These are phyloP conservation scores for Fistularia tabacaria DNA, from an alignment of 2,797 vertebrate species.

Conservation along the genomic window DNA sequence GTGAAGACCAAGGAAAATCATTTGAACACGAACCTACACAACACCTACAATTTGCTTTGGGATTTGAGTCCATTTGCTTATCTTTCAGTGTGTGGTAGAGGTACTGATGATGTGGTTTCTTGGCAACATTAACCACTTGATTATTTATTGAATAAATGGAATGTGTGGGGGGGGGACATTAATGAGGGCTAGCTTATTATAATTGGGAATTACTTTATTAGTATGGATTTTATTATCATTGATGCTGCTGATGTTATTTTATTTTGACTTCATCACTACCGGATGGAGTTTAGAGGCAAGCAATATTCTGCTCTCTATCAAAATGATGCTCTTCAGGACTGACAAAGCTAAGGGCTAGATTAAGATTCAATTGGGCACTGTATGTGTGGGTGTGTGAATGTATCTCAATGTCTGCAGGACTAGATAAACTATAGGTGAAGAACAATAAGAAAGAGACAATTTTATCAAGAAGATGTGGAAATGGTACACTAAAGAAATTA, in stretches of 20 bases:
- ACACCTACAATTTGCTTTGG: constrained; percentile 36
- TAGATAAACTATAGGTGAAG: too few species aligned
- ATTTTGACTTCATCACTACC: constrained; percentile 40
- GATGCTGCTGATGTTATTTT: constrained; percentile 54
- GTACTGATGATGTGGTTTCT: constrained; percentile 68
- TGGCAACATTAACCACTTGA: constrained; percentile 72
- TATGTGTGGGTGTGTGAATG: constrained; percentile 26
- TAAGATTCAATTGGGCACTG: constrained; percentile 28
- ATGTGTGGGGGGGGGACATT: constrained; percentile 1
- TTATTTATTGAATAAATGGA: constrained; percentile 62
- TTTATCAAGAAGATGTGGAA: too few species aligned
- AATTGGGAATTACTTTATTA: constrained; percentile 52
- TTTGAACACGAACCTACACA: constrained; percentile 34
- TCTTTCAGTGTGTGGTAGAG: constrained; percentile 59
- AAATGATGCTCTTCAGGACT: constrained; percentile 36
- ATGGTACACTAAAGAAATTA: too few species aligned
- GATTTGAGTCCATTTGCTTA: constrained; percentile 44
- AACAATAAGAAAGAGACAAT: too few species aligned
- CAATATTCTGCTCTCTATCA: constrained; percentile 44
- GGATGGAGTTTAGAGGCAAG: constrained; percentile 42
- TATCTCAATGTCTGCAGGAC: too few species aligned
- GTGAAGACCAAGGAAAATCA: constrained; percentile 25
- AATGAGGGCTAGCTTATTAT: constrained; percentile 51
- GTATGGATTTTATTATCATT: constrained; percentile 40
- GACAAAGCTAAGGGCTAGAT: constrained; percentile 49